phyloP scores from a whole-genome alignment of 37 sponge, comb jelly and placozoan genomes.

The Beroe forskalii region DNA sequence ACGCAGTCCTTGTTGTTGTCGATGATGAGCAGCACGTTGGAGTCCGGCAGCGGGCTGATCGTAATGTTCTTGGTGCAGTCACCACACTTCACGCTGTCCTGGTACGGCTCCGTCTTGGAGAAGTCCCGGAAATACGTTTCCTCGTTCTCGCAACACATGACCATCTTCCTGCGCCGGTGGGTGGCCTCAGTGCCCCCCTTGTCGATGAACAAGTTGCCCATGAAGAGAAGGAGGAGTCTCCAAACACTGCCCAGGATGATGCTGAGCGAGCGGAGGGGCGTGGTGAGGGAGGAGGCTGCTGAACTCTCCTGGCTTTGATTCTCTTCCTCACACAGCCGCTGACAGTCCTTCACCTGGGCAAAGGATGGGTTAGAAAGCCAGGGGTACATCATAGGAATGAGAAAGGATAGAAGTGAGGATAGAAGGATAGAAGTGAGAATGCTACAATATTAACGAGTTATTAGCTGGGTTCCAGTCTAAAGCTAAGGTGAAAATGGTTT shows the following conservation, averaged over 20 bases:
- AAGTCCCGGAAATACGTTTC: constrained; percentile 8
- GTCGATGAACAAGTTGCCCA: background rate
- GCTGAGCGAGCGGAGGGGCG: background rate
- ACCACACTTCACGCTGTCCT: constrained; percentile 30
- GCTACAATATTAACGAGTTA: too few species aligned
- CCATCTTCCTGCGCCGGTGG: background rate
- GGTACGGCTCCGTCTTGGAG: background rate
- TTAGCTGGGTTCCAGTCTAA: too few species aligned
- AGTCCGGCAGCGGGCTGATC: background rate
- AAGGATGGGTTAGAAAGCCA: too few species aligned
- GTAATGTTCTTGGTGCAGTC: constrained; percentile 52
- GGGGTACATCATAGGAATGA: too few species aligned
- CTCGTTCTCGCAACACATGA: constrained; percentile 35
- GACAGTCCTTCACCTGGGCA: constrained; percentile 42
- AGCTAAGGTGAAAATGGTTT: too few species aligned
- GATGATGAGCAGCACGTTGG: constrained; percentile 47
- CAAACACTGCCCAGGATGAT: background rate
- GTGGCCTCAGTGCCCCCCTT: constrained; percentile 1
- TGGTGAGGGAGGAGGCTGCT: background rate
- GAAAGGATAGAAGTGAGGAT: too few species aligned
- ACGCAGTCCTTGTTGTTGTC: constrained; percentile 62
- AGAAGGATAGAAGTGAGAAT: too few species aligned
- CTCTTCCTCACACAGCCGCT: constrained; percentile 14
- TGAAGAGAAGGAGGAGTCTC: background rate
- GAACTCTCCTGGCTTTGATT: background rate